Evolutionary conservation across 2,888 invertebrate genomes (phyloP).

Genomic region (Spodoptera picta): DNA sequence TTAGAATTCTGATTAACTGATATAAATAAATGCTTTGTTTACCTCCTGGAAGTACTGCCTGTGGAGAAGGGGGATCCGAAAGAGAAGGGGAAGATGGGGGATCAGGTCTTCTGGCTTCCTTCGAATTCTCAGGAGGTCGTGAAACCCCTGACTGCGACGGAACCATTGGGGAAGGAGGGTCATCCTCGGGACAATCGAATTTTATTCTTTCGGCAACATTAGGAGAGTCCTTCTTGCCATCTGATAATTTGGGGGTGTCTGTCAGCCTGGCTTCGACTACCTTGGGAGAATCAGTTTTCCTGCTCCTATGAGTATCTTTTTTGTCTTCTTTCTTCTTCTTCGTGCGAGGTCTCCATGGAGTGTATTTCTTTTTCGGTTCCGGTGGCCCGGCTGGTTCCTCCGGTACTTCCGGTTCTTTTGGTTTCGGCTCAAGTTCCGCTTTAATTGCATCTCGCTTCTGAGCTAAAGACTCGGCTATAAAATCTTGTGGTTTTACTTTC

Average conservation of each 20-base stretch:
- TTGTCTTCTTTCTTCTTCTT: too few relatives aligned
- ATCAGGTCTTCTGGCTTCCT: not conserved
- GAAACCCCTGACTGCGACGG: not conserved
- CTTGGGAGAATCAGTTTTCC: too few relatives aligned
- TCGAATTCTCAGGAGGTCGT: conserved; percentile 6
- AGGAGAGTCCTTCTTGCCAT: too few relatives aligned
- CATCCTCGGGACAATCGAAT: too few relatives aligned
- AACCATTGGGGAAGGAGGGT: not conserved
- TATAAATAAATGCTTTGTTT: too few relatives aligned
- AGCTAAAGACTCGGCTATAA: not conserved
- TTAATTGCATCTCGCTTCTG: not conserved
- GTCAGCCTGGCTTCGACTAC: too few relatives aligned
- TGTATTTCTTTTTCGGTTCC: conserved; percentile 7
- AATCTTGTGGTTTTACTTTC: conserved; percentile 6
- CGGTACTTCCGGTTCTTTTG: conserved; percentile 1
- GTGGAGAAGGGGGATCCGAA: conserved; percentile 3
- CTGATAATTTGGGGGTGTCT: too few relatives aligned
- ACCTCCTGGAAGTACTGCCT: not conserved
- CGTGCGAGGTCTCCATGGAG: not conserved
- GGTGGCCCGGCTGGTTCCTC: not conserved
- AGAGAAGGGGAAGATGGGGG: not conserved
- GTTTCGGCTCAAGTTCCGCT: not conserved
- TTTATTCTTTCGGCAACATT: too few relatives aligned
- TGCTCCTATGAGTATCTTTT: too few relatives aligned
- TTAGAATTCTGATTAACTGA: too few relatives aligned